Percentiles rank a stretch among this genome's conserved stretches.
phyloP scores from a whole-genome alignment of 2,797 vertebrate species.

The Spinus olivaceus region DNA sequence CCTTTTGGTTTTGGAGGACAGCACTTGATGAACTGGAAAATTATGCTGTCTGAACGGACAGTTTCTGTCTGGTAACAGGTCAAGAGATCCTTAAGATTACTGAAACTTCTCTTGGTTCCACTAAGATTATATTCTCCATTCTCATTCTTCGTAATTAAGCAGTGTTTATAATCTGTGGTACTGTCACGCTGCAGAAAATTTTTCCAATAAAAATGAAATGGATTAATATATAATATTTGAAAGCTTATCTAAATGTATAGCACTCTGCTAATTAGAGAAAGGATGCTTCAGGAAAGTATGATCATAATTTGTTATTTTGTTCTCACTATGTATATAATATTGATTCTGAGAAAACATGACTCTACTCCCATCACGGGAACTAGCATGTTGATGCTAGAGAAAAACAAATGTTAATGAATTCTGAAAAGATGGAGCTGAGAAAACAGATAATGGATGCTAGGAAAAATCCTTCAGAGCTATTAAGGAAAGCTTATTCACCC shows the following conservation, averaged over 20 bases:
- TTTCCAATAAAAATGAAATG: slow-evolving; percentile 40
- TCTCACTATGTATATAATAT: not conserved
- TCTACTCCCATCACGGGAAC: not conserved
- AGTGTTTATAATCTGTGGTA: slow-evolving; percentile 90
- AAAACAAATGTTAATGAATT: not conserved
- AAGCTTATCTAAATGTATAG: not conserved
- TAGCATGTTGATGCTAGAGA: not conserved
- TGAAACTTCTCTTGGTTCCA: slow-evolving; percentile 89
- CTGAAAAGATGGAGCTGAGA: not conserved
- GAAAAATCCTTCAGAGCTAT: not conserved
- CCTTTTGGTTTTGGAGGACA: slow-evolving; percentile 91
- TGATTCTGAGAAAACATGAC: not conserved
- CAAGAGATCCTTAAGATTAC: slow-evolving; percentile 88
- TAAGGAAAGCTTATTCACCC: not conserved
- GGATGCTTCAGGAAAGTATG: not conserved
- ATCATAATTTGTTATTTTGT: not conserved
- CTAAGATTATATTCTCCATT: slow-evolving; percentile 87
- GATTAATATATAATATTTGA: not conserved
- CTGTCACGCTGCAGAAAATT: slow-evolving; percentile 70
- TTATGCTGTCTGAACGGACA: slow-evolving; percentile 90
- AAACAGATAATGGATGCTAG: not conserved
- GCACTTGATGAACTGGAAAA: slow-evolving; percentile 94
- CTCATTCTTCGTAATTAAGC: slow-evolving; percentile 88
- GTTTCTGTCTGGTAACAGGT: slow-evolving; percentile 97
- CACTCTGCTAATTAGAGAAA: not conserved